These are phyloP conservation scores for Drosophila watanabei DNA, from an alignment of 1,140 invertebrate genomes.

Conservation along the genomic window DNA sequence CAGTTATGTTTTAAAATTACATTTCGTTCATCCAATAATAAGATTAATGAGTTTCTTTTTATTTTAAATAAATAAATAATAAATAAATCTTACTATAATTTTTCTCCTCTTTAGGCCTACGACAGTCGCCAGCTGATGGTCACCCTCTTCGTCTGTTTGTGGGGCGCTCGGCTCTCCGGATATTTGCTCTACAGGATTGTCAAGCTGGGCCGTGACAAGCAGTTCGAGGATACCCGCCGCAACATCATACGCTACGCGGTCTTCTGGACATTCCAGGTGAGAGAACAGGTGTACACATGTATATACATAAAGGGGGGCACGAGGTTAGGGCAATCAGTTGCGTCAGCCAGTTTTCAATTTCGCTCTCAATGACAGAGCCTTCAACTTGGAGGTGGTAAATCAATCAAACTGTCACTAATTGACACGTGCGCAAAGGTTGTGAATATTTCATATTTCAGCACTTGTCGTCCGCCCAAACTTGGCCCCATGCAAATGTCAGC, in stretches of 20 bases:
- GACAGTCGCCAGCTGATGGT: conserved; percentile 95
- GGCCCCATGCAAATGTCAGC: conserved; percentile 34
- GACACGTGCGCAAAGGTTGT: conserved; percentile 59
- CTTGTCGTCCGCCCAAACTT: conserved; percentile 44
- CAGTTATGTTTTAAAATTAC: no score
- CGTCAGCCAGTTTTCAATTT: conserved; percentile 48
- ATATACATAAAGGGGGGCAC: not conserved
- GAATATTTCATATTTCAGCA: conserved; percentile 75
- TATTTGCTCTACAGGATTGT: conserved; percentile 95
- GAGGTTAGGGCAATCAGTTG: conserved; percentile 12
- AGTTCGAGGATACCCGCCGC: conserved; percentile 95
- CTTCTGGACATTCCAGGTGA: conserved; percentile 96
- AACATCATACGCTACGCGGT: conserved; percentile 94
- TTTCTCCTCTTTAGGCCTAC: conserved; percentile 88
- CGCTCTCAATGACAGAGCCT: conserved; percentile 55
- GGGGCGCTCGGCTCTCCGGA: conserved; percentile 93
- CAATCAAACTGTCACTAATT: conserved; percentile 65
- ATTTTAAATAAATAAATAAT: not conserved
- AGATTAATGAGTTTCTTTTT: not conserved
- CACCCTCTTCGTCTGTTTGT: conserved; percentile 93
- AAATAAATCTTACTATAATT: not conserved
- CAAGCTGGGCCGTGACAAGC: conserved; percentile 95
- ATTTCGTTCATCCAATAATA: no score
- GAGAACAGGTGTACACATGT: conserved; percentile 6
- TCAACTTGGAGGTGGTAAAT: conserved; percentile 63